Conservation (phyloP, 2,113 vertebrate genomes). For the Falco punctatus region DNA sequence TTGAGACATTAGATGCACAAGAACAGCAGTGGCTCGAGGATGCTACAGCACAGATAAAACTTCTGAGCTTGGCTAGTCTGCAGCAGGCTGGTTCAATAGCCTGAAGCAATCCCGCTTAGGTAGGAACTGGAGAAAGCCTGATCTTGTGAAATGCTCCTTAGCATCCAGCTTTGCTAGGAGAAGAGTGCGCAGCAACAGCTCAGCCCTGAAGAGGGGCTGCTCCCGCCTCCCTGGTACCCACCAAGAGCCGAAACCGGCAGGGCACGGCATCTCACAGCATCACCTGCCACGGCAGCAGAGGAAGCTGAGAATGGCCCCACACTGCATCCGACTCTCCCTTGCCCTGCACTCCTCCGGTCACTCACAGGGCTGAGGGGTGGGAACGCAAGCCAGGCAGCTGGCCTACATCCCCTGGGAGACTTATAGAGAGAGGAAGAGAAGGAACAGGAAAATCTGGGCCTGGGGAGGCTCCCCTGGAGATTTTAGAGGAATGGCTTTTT, state of each 20-base stretch:
- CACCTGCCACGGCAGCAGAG: neutral
- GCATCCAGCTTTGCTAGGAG: neutral
- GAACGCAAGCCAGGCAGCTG: neutral
- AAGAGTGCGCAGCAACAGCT: neutral
- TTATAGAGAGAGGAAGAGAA: neutral
- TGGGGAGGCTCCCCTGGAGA: neutral
- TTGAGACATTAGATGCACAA: slow-evolving; percentile 11
- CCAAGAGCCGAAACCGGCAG: fast-evolving
- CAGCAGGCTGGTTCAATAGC: neutral
- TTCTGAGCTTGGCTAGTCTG: neutral
- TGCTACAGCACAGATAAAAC: slow-evolving; percentile 5
- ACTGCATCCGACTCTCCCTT: neutral
- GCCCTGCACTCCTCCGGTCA: neutral
- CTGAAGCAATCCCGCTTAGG: neutral
- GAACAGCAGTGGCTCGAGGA: neutral
- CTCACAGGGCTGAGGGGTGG: neutral
- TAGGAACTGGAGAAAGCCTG: neutral
- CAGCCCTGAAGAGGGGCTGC: neutral
- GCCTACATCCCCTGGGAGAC: neutral
- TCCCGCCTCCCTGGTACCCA: neutral
- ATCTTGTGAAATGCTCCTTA: neutral
- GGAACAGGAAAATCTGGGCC: neutral
- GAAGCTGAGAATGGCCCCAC: neutral
- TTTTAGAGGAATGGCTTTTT: neutral
- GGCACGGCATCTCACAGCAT: neutral